Evolutionary conservation across 1,140 invertebrate species (phyloP).

Genomic region (Drosophila arawakana): DNA sequence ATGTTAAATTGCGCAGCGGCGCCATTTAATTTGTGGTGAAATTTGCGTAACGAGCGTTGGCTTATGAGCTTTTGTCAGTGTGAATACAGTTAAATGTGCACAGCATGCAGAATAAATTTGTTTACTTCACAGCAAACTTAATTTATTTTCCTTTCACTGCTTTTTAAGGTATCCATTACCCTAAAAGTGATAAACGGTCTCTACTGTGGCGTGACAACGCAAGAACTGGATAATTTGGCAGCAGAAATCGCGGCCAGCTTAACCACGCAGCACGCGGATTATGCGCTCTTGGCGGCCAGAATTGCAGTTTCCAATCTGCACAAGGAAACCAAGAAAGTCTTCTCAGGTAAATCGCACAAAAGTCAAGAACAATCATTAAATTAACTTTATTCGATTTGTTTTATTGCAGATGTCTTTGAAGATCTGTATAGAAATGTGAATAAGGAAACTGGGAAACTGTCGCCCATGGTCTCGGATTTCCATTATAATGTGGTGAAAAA

Average conservation of each 20-base stretch:
- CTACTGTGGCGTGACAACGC: slow-evolving; percentile 97
- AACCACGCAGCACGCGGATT: slow-evolving; percentile 98
- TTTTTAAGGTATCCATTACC: slow-evolving; percentile 90
- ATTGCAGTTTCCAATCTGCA: slow-evolving; percentile 99
- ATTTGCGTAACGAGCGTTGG: no score
- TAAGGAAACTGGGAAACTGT: slow-evolving; percentile 88
- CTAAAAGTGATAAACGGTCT: slow-evolving; percentile 96
- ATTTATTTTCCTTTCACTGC: background rate
- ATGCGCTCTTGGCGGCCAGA: slow-evolving; percentile 97
- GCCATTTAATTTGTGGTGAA: background rate
- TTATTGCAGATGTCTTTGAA: slow-evolving; percentile 93
- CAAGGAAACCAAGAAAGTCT: slow-evolving; percentile 97
- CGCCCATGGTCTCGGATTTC: slow-evolving; percentile 94
- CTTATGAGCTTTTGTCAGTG: no score
- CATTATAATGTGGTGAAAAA: slow-evolving; percentile 94
- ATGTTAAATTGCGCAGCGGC: background rate
- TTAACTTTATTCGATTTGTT: background rate
- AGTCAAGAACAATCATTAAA: background rate
- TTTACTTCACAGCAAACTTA: background rate
- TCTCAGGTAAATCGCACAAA: slow-evolving; percentile 89
- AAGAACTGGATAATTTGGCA: slow-evolving; percentile 98
- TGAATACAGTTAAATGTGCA: background rate
- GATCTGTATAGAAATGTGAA: slow-evolving; percentile 93
- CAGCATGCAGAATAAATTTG: background rate
- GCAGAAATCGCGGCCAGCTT: slow-evolving; percentile 98